Percentiles rank a stretch among this genome's conserved stretches.
Evolutionary conservation across 2,888 invertebrate species (phyloP).

Genomic region (Cylindroiulus punctatus): DNA sequence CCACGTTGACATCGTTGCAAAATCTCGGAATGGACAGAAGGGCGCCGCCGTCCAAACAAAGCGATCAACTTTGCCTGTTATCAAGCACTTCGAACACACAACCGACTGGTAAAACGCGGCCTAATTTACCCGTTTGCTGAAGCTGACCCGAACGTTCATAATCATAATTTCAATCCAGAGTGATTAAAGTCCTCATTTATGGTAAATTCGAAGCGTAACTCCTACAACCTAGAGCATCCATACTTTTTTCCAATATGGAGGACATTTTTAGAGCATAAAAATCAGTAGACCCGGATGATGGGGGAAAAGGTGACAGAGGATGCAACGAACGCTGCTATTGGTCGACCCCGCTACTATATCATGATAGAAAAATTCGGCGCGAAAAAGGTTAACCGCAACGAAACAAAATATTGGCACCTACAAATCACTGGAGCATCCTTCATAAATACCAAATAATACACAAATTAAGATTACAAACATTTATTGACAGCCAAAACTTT

Average conservation of each 20-base stretch:
- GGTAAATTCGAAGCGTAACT: constrained; percentile 40
- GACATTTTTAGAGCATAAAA: constrained; percentile 50
- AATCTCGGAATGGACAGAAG: constrained; percentile 47
- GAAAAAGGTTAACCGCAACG: neutral
- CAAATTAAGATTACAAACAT: too few relatives aligned
- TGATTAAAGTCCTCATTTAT: neutral
- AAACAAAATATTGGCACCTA: neutral
- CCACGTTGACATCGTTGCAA: constrained; percentile 51
- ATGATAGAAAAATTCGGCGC: neutral
- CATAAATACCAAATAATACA: neutral
- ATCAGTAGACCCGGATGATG: constrained; percentile 48
- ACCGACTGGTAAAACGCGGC: neutral
- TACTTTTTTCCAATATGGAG: constrained; percentile 53
- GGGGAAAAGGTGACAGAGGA: constrained; percentile 23
- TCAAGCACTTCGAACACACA: neutral
- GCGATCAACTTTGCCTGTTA: constrained; percentile 32
- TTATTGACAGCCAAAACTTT: too few relatives aligned
- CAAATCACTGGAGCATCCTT: neutral
- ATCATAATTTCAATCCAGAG: neutral
- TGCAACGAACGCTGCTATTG: neutral
- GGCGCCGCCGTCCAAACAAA: constrained; percentile 51
- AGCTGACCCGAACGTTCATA: neutral
- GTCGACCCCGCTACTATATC: neutral
- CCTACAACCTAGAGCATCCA: constrained; percentile 40
- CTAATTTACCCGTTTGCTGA: neutral